Evolutionary conservation across 2,113 vertebrate species (phyloP).

Genomic region (Sylvicapra grimmia): DNA sequence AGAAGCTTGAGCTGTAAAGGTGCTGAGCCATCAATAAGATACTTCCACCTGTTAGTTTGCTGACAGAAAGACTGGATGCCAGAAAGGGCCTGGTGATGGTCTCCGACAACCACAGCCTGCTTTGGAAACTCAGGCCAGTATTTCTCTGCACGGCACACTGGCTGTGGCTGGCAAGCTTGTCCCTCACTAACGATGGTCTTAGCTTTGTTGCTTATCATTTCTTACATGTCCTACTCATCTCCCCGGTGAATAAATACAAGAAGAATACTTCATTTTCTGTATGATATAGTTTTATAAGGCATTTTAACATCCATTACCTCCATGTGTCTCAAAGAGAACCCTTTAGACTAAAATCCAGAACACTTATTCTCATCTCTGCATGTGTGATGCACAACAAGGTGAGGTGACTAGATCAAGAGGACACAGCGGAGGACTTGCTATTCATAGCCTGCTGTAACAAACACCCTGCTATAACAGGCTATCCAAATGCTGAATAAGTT

Average conservation of each 20-base stretch:
- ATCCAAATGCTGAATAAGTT: background rate
- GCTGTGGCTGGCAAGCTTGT: background rate
- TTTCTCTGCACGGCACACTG: rapidly evolving
- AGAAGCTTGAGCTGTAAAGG: background rate
- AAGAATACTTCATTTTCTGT: conserved; percentile 21
- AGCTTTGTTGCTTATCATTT: background rate
- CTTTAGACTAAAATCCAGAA: background rate
- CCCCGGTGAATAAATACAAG: background rate
- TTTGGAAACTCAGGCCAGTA: too few relatives aligned
- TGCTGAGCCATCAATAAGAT: background rate
- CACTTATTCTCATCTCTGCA: background rate
- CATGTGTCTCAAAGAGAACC: background rate
- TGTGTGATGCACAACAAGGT: background rate
- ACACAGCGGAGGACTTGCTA: rapidly evolving
- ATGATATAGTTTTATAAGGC: background rate
- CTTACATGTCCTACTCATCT: background rate
- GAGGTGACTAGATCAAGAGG: background rate
- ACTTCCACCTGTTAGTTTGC: background rate
- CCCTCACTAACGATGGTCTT: background rate
- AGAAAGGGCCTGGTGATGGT: background rate
- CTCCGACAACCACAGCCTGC: rapidly evolving
- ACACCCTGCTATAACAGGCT: background rate
- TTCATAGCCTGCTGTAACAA: background rate
- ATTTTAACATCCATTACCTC: background rate
- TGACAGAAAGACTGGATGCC: background rate